These are phyloP conservation scores for Sebastes wilsoni DNA, from an alignment of 2,797 vertebrate genomes.

Conservation along the genomic window DNA sequence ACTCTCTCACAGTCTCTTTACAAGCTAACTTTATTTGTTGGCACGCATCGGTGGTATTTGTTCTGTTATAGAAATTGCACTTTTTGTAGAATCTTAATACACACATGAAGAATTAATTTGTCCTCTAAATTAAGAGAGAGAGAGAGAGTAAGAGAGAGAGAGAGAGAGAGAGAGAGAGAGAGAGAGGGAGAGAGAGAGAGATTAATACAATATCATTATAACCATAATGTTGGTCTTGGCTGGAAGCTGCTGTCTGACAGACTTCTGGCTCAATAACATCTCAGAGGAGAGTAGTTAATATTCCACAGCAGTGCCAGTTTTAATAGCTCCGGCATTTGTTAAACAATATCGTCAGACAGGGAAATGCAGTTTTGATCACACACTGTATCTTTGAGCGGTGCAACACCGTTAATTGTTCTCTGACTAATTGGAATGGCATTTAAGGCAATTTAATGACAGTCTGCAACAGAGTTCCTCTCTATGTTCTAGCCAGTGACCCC, in stretches of 20 bases:
- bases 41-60: neutral
- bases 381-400: constrained; percentile 39
- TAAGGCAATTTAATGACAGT: constrained; percentile 32
- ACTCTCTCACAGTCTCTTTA: constrained; percentile 18
- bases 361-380: constrained; percentile 39
- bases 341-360: constrained; percentile 51
- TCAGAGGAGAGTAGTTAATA: constrained; percentile 56
- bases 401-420: constrained; percentile 48
- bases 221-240: constrained; percentile 48
- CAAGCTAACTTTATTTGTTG: constrained; percentile 29
- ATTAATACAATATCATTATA: constrained; percentile 23
- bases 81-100: constrained; percentile 3
- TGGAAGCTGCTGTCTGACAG: constrained; percentile 44
- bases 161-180: neutral
- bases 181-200: neutral
- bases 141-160: neutral
- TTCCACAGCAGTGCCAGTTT: constrained; percentile 50
- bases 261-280: constrained; percentile 45
- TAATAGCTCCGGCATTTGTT: constrained; percentile 51
- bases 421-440: constrained; percentile 33
- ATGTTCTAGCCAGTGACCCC: constrained; percentile 4
- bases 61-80: neutral
- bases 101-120: constrained; percentile 3
- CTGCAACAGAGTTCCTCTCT: neutral
- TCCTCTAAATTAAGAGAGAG: neutral